Conservation (phyloP, 30 jellyfish, hydroid and myxozoan genomes). For the Hydractinia echinata region DNA sequence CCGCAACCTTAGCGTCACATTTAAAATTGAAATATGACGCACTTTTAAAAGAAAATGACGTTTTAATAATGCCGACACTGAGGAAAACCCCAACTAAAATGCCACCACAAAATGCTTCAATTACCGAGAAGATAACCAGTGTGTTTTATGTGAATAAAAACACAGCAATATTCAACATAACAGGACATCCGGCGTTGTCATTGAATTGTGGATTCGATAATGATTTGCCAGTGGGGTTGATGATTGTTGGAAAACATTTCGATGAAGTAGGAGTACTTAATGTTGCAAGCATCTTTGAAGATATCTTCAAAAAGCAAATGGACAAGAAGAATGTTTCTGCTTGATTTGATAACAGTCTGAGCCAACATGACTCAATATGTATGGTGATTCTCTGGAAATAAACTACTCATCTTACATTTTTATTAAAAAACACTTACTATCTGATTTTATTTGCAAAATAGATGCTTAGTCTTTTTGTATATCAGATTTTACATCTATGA, state of each 20-base stretch:
- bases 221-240: constrained; percentile 35
- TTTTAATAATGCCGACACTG: constrained; percentile 26
- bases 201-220: constrained; percentile 29
- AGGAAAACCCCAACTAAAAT: constrained; percentile 1
- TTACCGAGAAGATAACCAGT: background rate
- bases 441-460: too few relatives aligned
- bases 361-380: too few relatives aligned
- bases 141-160: background rate
- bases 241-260: constrained; percentile 37
- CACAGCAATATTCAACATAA: constrained; percentile 18
- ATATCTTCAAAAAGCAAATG: too few relatives aligned
- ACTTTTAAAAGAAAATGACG: constrained; percentile 20
- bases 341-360: too few relatives aligned
- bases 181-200: constrained; percentile 35
- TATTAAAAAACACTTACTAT: too few relatives aligned
- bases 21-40: constrained; percentile 1
- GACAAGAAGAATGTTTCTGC: too few relatives aligned
- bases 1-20: constrained; percentile 11
- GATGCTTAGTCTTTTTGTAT: too few relatives aligned
- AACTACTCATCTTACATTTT: too few relatives aligned
- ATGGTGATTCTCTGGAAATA: too few relatives aligned
- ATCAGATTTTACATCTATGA: too few relatives aligned
- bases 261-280: constrained; percentile 37
- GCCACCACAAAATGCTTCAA: constrained; percentile 10
- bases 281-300: constrained; percentile 31